These are phyloP conservation scores for Typhlichthys eigenmanni DNA, from an alignment of 2,797 vertebrate species.

Conservation along the genomic window DNA sequence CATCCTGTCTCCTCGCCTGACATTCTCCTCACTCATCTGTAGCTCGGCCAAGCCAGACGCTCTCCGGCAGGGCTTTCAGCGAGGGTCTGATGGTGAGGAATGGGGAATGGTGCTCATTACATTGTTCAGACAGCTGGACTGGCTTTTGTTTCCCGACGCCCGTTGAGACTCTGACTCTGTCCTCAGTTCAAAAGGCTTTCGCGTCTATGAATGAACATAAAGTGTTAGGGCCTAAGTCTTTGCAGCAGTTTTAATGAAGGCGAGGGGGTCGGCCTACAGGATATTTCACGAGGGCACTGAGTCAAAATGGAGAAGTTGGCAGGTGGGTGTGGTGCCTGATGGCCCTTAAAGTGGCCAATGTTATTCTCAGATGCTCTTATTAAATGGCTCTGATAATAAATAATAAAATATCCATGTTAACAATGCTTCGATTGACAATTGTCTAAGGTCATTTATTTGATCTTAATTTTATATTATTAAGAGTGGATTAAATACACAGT, in stretches of 20 bases:
- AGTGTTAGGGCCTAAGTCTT: constrained; percentile 22
- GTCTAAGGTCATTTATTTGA: too few relatives aligned
- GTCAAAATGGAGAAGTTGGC: constrained; percentile 52
- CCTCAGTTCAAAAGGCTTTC: neutral
- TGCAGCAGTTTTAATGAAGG: constrained; percentile 23
- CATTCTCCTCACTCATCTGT: constrained; percentile 56
- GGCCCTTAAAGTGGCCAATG: constrained; percentile 49
- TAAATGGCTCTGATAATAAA: constrained; percentile 36
- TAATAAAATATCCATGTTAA: constrained; percentile 18
- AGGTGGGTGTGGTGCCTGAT: constrained; percentile 27
- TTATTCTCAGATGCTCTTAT: constrained; percentile 50
- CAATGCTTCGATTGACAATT: neutral
- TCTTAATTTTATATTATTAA: too few relatives aligned
- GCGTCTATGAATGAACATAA: constrained; percentile 11
- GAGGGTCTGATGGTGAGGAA: constrained; percentile 38
- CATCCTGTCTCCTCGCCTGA: constrained; percentile 46
- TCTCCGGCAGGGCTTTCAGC: constrained; percentile 42
- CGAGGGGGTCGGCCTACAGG: constrained; percentile 27
- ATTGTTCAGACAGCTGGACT: constrained; percentile 61
- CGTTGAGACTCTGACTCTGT: constrained; percentile 34
- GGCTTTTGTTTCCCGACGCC: constrained; percentile 35
- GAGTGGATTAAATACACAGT: too few relatives aligned
- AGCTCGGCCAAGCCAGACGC: constrained; percentile 68
- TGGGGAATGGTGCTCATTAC: constrained; percentile 37
- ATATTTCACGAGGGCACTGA: constrained; percentile 28